phyloP scores from a whole-genome alignment of 2,113 vertebrate species.

The Larimichthys polyactis region DNA sequence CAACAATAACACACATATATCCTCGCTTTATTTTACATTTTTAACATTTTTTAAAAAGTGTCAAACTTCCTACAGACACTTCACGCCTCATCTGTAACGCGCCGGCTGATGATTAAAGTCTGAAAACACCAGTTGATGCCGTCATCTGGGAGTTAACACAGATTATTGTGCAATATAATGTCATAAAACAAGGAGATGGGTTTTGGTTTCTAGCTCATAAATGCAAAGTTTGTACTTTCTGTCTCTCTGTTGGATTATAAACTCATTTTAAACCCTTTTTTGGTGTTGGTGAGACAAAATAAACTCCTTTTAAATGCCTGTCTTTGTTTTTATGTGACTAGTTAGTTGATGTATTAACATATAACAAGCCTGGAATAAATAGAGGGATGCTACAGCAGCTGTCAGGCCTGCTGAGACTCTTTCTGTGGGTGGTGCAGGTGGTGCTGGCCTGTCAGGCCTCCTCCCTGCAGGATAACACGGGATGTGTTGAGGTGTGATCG shows the following conservation, averaged over 20 bases:
- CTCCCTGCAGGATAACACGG: no score
- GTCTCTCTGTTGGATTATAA: not conserved
- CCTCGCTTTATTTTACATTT: not conserved
- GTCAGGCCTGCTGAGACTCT: conserved; percentile 4
- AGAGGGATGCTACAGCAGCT: not conserved
- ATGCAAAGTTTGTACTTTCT: not conserved
- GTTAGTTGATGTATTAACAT: not conserved
- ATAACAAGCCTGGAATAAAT: no score
- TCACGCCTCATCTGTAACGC: not conserved
- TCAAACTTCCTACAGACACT: accelerated
- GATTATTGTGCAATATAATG: no score
- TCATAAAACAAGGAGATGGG: not conserved
- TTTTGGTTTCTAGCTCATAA: not conserved
- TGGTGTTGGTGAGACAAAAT: not conserved
- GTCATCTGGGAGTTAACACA: not conserved
- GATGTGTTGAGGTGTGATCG: no score
- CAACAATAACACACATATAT: not conserved
- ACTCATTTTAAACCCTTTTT: not conserved
- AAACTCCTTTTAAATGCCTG: not conserved
- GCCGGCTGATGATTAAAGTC: not conserved
- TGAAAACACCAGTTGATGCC: not conserved
- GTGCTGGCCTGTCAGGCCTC: not conserved
- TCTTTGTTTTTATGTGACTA: not conserved
- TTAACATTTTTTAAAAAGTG: not conserved
- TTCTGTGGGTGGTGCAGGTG: no score